Conservation (phyloP, 1,140 invertebrate genomes). For the Pachyrhynchus sulphureomaculatus region DNA sequence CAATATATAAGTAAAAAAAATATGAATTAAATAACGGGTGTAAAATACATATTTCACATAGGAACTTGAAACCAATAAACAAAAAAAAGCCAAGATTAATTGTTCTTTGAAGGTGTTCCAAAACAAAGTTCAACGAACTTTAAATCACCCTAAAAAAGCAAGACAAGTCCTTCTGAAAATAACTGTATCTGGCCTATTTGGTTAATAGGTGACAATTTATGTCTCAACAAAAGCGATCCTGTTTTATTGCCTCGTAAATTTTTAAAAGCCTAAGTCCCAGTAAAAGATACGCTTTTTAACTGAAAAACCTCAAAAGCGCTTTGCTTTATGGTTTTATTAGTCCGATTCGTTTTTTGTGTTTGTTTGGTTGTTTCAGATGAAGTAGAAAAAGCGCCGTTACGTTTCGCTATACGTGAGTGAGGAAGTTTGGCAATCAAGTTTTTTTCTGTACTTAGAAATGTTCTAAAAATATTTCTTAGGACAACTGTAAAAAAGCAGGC, state of each 20-base stretch:
- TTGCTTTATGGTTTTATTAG: slow-evolving; percentile 30
- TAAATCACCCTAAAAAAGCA: neutral
- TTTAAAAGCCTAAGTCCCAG: slow-evolving; percentile 22
- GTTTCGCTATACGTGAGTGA: slow-evolving; percentile 2
- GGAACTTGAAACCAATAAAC: no score
- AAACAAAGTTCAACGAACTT: no score
- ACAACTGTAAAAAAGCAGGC: no score
- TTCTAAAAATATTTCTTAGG: no score
- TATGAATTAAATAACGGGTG: no score
- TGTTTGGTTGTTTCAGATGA: neutral
- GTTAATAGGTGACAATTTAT: slow-evolving; percentile 38
- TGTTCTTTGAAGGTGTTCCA: no score
- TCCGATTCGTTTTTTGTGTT: slow-evolving; percentile 8
- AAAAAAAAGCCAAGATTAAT: no score
- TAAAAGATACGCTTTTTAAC: slow-evolving; percentile 24
- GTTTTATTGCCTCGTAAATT: slow-evolving; percentile 37
- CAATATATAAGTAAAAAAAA: no score
- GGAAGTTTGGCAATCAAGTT: no score
- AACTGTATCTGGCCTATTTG: slow-evolving; percentile 35
- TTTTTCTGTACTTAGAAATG: no score
- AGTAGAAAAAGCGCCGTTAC: slow-evolving; percentile 4
- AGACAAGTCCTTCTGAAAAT: slow-evolving; percentile 25
- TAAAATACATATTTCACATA: no score
- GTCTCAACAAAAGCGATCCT: slow-evolving; percentile 25
- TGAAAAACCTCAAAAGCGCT: slow-evolving; percentile 24